Percentiles rank a stretch among this genome's conserved stretches.
These are phyloP conservation scores for Garrulus glandarius DNA, from an alignment of 2,797 vertebrate genomes.

Conservation along the genomic window DNA sequence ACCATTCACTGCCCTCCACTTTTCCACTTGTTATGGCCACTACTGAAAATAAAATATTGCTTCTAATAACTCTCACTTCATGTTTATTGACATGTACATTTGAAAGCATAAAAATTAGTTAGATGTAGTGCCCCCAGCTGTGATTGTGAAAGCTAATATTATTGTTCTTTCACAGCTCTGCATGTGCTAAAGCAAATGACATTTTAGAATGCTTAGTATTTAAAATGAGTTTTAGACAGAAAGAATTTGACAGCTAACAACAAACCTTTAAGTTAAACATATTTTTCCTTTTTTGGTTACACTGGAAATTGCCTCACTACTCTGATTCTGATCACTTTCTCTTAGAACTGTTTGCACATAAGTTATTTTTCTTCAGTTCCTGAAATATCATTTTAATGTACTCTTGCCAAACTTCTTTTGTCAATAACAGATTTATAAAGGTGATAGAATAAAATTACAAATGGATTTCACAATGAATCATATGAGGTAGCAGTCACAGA, in stretches of 20 bases:
- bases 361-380: neutral
- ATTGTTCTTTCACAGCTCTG: neutral
- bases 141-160: neutral
- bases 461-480: neutral
- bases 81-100: neutral
- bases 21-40: neutral
- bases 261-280: neutral
- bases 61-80: neutral
- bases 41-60: neutral
- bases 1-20: neutral
- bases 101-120: neutral
- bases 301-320: neutral
- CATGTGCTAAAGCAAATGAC: neutral
- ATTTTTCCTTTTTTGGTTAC: neutral
- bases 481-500: neutral
- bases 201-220: neutral
- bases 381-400: neutral
- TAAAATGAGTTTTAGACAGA: neutral
- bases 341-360: neutral
- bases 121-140: neutral
- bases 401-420: neutral
- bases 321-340: neutral
- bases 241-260: neutral
- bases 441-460: neutral
- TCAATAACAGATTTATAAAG: neutral